Percentiles rank a stretch among this genome's conserved stretches.
phyloP scores from a whole-genome alignment of 1,140 invertebrate genomes.

The Bathynomus jamesi region DNA sequence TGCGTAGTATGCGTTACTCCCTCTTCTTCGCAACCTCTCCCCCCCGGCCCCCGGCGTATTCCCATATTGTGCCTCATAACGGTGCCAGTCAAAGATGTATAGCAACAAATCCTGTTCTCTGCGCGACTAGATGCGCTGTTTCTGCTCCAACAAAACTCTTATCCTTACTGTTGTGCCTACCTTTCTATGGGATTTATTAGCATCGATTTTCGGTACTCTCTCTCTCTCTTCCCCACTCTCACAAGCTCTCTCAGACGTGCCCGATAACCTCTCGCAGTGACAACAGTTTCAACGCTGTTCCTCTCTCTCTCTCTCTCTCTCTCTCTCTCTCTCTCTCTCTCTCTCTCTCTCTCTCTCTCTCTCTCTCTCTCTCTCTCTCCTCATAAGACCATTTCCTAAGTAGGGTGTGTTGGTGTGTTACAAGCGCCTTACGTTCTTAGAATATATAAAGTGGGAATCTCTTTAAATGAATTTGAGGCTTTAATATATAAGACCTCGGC shows the following conservation, averaged over 20 bases:
- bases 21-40: not conserved
- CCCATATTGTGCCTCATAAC: not conserved
- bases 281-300: too few relatives aligned
- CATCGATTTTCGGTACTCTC: not conserved
- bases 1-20: not conserved
- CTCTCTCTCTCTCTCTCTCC: not conserved
- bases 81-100: not conserved
- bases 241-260: not conserved
- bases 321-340: not conserved
- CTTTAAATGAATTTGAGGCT: not conserved
- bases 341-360: not conserved
- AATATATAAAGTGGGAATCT: not conserved
- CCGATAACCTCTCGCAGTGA: not conserved
- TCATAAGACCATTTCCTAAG: not conserved
- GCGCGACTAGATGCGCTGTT: not conserved
- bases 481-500: not conserved
- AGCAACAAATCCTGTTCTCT: not conserved
- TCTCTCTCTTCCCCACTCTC: not conserved
- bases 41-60: not conserved
- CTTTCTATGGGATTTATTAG: not conserved
- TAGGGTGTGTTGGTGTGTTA: not conserved
- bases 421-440: not conserved
- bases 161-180: not conserved
- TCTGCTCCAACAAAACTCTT: not conserved
- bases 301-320: not conserved